A percentile compares a stretch with the other conserved stretches of the same genome.
Evolutionary conservation across 1,140 invertebrate species (phyloP).

Genomic region (Panulirus ornatus): DNA sequence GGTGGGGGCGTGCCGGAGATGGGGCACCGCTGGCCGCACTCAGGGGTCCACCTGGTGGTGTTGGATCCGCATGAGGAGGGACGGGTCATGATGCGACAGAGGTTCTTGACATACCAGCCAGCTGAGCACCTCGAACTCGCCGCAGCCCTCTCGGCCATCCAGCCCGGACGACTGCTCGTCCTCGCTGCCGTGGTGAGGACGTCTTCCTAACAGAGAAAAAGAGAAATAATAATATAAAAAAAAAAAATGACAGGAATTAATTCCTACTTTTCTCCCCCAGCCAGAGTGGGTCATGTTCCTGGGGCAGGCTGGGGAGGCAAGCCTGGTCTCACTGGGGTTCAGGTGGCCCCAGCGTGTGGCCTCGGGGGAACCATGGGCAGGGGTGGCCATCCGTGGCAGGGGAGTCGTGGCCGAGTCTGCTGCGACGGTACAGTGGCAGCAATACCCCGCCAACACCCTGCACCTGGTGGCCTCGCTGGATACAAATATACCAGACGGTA

Average conservation of each 20-base stretch:
- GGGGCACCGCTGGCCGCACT: conserved; percentile 9
- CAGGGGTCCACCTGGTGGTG: conserved; percentile 32
- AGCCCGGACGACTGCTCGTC: conserved; percentile 19
- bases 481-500: too few species aligned
- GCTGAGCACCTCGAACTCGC: conserved; percentile 49
- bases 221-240: too few species aligned
- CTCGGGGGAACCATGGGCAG: conserved; percentile 42
- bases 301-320: conserved; percentile 19
- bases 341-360: background rate
- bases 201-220: background rate
- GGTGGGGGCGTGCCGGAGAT: background rate
- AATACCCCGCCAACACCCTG: background rate
- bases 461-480: background rate
- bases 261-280: conserved; percentile 12
- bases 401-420: conserved; percentile 4
- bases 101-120: conserved; percentile 57
- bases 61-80: background rate
- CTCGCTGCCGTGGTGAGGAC: conserved; percentile 53
- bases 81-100: background rate
- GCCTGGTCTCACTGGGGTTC: conserved; percentile 29
- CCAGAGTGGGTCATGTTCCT: conserved; percentile 48
- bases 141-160: background rate
- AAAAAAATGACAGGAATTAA: too few species aligned
- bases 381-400: conserved; percentile 4
- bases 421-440: background rate